A percentile compares a stretch with the other conserved stretches of the same genome.
Conservation (phyloP, 2,113 vertebrate genomes). For the Ophiodon elongatus region DNA sequence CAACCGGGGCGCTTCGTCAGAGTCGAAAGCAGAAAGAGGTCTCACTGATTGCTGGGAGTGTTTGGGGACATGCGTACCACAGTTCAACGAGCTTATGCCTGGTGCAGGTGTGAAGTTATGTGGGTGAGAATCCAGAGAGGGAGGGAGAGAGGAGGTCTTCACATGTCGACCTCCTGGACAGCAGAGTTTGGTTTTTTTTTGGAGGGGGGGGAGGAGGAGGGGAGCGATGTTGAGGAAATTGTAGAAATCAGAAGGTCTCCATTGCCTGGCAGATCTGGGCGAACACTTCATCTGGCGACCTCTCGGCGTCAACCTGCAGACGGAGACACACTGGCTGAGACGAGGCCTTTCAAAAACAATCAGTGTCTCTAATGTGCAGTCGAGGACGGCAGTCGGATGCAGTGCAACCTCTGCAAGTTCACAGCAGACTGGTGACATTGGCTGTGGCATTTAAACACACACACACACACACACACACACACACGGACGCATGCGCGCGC, state of each 20-base stretch:
- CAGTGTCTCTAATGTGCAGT: neutral
- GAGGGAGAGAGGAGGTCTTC: neutral
- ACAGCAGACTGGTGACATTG: constrained; percentile 37
- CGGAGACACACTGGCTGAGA: constrained; percentile 31
- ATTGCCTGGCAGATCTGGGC: constrained; percentile 88
- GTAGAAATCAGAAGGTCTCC: constrained; percentile 79
- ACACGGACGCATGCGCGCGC: no score
- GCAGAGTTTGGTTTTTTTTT: constrained; percentile 1
- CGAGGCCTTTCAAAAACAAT: constrained; percentile 10
- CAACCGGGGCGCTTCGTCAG: constrained; percentile 39
- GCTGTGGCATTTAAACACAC: constrained; percentile 45
- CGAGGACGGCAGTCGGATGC: constrained; percentile 1
- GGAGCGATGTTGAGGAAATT: neutral
- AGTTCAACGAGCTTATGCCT: constrained; percentile 41
- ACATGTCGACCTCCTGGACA: neutral
- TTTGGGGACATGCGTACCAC: constrained; percentile 66
- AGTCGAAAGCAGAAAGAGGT: constrained; percentile 43
- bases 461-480: neutral
- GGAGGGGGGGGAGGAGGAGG: neutral
- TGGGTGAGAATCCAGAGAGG: constrained; percentile 20
- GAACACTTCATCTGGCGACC: constrained; percentile 90
- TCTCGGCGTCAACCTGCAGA: constrained; percentile 91
- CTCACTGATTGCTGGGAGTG: constrained; percentile 39
- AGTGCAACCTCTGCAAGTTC: neutral
- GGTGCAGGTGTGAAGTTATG: constrained; percentile 34